These are phyloP conservation scores for Pachymerium ferrugineum DNA, from an alignment of 2,888 invertebrate species.

Conservation along the genomic window DNA sequence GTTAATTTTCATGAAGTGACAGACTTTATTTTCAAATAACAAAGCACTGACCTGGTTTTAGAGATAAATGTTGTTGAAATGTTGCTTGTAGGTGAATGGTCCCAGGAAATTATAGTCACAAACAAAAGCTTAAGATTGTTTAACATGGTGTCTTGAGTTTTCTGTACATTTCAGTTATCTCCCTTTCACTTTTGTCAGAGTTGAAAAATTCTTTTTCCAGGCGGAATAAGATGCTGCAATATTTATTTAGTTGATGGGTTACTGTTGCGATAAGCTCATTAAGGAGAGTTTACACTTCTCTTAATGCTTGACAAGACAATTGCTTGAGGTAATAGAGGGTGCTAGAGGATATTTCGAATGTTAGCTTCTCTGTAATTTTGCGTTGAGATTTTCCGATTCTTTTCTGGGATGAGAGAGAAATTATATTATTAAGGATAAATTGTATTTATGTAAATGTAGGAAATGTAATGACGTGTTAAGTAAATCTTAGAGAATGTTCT, in stretches of 20 bases:
- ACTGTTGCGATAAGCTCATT: not conserved
- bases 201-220: not conserved
- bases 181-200: not conserved
- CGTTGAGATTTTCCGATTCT: too few species aligned
- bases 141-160: not conserved
- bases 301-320: not conserved
- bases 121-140: not conserved
- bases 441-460: too few species aligned
- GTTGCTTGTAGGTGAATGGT: not conserved
- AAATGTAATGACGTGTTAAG: too few species aligned
- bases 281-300: not conserved
- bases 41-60: not conserved
- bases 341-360: constrained; percentile 34
- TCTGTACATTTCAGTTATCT: not conserved
- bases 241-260: not conserved
- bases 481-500: too few species aligned
- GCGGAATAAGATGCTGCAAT: not conserved
- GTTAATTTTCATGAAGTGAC: not conserved
- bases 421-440: too few species aligned
- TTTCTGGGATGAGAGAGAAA: too few species aligned
- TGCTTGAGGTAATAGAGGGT: not conserved
- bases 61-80: not conserved
- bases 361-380: constrained; percentile 37
- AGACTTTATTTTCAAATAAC: not conserved
- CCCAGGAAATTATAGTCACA: not conserved